A percentile compares a stretch with the other conserved stretches of the same genome.
Conservation (phyloP, 2,888 invertebrate genomes). For the Latheticus oryzae region DNA sequence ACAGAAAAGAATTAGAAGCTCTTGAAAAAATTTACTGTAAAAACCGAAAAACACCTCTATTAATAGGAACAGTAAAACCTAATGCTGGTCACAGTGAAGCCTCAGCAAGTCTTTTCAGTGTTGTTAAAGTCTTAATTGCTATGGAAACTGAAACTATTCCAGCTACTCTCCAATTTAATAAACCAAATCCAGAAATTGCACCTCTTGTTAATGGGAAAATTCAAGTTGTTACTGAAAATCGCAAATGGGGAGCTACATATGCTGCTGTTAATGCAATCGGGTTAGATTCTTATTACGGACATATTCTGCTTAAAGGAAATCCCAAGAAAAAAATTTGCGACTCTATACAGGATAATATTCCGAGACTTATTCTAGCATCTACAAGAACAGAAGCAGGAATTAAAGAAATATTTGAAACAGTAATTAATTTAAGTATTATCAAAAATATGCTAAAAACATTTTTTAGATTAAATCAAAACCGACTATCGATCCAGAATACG, state of each 20-base stretch:
- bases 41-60: slow-evolving; percentile 79
- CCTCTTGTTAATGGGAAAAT: slow-evolving; percentile 85
- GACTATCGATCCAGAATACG: slow-evolving; percentile 66
- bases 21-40: slow-evolving; percentile 91
- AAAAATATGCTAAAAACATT: slow-evolving; percentile 1
- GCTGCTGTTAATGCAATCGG: slow-evolving; percentile 96
- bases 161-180: slow-evolving; percentile 86
- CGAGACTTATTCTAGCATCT: slow-evolving; percentile 79
- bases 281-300: slow-evolving; percentile 96
- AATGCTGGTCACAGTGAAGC: slow-evolving; percentile 99
- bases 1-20: slow-evolving; percentile 87
- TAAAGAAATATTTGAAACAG: slow-evolving; percentile 70
- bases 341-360: slow-evolving; percentile 68
- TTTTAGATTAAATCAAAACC: slow-evolving; percentile 71
- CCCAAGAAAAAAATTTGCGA: slow-evolving; percentile 74
- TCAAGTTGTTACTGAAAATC: slow-evolving; percentile 83
- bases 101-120: slow-evolving; percentile 85
- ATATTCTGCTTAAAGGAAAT: slow-evolving; percentile 85
- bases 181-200: slow-evolving; percentile 91
- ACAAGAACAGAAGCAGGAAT: slow-evolving; percentile 89
- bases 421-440: slow-evolving; percentile 43
- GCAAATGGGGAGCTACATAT: slow-evolving; percentile 86
- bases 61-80: slow-evolving; percentile 95
- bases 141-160: slow-evolving; percentile 93
- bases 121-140: slow-evolving; percentile 90